Evolutionary conservation across 1,140 invertebrate genomes (phyloP).

Genomic region (Octopus sinensis): DNA sequence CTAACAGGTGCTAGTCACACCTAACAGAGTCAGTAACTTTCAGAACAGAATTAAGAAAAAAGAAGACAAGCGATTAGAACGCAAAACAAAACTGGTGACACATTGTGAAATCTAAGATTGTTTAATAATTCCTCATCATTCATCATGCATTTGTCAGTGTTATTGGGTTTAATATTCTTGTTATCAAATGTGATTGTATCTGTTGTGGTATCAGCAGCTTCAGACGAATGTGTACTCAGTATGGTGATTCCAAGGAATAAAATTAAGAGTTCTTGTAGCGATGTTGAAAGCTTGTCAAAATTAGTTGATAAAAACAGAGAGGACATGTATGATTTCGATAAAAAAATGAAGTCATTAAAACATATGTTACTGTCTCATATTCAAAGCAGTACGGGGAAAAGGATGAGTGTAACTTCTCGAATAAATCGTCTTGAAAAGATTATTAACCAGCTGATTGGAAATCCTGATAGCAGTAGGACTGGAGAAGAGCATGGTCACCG

Average conservation of each 20-base stretch:
- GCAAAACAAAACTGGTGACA: too few species aligned
- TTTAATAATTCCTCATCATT: too few species aligned
- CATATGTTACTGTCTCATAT: constrained; percentile 25
- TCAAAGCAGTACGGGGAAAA: constrained; percentile 13
- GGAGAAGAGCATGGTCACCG: constrained; percentile 4
- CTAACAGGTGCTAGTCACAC: too few species aligned
- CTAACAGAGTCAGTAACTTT: too few species aligned
- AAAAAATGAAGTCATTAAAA: constrained; percentile 28
- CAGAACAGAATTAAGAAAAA: too few species aligned
- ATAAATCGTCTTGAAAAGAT: not conserved
- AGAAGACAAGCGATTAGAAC: too few species aligned
- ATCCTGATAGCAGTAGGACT: not conserved
- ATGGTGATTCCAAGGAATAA: constrained; percentile 46
- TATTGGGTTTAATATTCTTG: too few species aligned
- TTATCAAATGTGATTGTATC: too few species aligned
- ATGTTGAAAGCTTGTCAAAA: constrained; percentile 25
- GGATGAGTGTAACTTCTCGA: constrained; percentile 8
- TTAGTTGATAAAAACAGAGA: constrained; percentile 29
- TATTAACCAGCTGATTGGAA: not conserved
- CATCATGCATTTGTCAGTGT: too few species aligned
- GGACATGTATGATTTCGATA: constrained; percentile 29
- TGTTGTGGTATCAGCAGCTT: too few species aligned
- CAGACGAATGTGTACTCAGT: constrained; percentile 43
- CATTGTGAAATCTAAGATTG: too few species aligned
- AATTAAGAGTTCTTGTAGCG: constrained; percentile 39